Percentiles rank a stretch among this genome's conserved stretches.
Conservation (phyloP, 2,797 vertebrate species). For the Malacoctenus gilli region DNA sequence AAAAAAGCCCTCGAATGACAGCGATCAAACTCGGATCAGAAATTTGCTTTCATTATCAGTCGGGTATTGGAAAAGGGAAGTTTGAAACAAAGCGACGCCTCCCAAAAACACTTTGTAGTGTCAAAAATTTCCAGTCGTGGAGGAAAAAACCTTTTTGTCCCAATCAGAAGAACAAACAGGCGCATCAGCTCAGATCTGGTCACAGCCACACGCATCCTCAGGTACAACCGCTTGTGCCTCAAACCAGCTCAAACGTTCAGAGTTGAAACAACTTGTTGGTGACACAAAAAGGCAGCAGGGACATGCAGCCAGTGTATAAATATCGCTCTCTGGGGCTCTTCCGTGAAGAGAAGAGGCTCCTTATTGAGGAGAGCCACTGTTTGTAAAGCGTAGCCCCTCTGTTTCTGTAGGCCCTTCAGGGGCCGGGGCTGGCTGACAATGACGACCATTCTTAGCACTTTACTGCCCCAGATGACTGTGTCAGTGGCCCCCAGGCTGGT, state of each 20-base stretch:
- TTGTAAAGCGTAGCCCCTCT: constrained; percentile 77
- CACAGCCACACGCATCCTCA: constrained; percentile 2
- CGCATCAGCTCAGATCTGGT: too few relatives aligned
- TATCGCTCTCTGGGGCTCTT: constrained; percentile 73
- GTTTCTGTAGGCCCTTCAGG: constrained; percentile 79
- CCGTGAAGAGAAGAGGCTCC: constrained; percentile 76
- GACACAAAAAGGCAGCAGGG: constrained; percentile 59
- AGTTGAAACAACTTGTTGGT: constrained; percentile 53
- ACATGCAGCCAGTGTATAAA: constrained; percentile 73
- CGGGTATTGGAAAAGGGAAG: too few relatives aligned
- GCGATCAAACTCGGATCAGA: too few relatives aligned
- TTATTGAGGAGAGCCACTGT: constrained; percentile 78
- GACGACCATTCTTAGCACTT: constrained; percentile 79
- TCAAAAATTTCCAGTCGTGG: too few relatives aligned
- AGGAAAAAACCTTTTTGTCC: too few relatives aligned
- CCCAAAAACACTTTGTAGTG: too few relatives aligned
- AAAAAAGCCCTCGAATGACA: too few relatives aligned
- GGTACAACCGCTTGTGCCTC: constrained; percentile 23
- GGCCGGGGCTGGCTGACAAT: constrained; percentile 78
- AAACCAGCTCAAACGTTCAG: constrained; percentile 39
- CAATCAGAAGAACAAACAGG: too few relatives aligned
- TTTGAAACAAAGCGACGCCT: too few relatives aligned
- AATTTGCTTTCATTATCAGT: too few relatives aligned
- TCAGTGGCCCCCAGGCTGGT: constrained; percentile 77
- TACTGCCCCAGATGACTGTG: constrained; percentile 80